Evolutionary conservation across 2,113 vertebrate species (phyloP).

Genomic region (Laterallus jamaicensis): DNA sequence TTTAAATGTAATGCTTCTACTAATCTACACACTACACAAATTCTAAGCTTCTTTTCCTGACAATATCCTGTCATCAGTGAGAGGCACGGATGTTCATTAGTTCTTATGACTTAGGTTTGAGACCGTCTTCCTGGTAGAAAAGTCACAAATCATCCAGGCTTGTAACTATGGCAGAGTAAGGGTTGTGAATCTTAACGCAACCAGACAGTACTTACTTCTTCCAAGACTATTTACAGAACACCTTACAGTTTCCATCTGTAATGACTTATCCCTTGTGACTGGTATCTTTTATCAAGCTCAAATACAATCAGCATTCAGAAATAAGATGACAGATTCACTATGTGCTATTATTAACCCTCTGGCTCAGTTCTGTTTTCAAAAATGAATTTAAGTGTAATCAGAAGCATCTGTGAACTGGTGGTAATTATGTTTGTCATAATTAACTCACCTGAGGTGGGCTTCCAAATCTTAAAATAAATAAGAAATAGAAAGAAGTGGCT

Average conservation of each 20-base stretch:
- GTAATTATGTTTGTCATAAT: not conserved
- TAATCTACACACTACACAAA: not conserved
- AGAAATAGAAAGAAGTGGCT: not conserved
- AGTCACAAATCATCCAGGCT: not conserved
- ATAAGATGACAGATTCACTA: not conserved
- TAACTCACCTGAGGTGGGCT: not conserved
- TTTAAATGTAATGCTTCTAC: not conserved
- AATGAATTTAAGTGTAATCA: constrained; percentile 11
- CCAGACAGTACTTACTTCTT: not conserved
- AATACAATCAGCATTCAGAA: not conserved
- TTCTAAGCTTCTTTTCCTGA: not conserved
- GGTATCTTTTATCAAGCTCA: not conserved
- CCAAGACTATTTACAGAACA: not conserved
- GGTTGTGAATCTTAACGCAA: not conserved
- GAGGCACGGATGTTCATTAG: not conserved
- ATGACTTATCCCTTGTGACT: not conserved
- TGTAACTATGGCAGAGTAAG: not conserved
- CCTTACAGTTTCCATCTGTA: not conserved
- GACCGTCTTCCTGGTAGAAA: not conserved
- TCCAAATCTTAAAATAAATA: not conserved
- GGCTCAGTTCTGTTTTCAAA: not conserved
- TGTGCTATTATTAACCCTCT: not conserved
- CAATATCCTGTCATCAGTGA: not conserved
- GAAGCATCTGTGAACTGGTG: not conserved
- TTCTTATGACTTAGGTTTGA: not conserved